Conservation (phyloP, 2,797 vertebrate genomes). For the Trachurus trachurus region DNA sequence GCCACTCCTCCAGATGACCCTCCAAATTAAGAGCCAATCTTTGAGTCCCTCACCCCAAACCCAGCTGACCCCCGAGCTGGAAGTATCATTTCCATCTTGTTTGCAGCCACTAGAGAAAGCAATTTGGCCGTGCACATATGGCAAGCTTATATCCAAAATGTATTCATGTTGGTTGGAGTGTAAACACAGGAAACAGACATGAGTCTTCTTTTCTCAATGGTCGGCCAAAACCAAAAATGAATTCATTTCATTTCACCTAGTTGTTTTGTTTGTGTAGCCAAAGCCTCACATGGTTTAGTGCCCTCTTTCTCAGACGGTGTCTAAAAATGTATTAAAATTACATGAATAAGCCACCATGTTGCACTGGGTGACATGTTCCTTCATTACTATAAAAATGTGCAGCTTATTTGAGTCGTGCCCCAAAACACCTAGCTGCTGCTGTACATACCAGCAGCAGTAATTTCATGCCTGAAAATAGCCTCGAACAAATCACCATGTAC, state of each 20-base stretch:
- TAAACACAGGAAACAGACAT: slow-evolving; percentile 6
- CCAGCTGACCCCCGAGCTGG: slow-evolving; percentile 35
- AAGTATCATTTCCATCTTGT: slow-evolving; percentile 46
- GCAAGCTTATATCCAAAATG: slow-evolving; percentile 23
- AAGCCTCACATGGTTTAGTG: background rate
- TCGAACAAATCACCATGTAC: background rate
- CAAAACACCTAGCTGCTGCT: background rate
- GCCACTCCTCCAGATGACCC: slow-evolving; percentile 34
- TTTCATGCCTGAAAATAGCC: background rate
- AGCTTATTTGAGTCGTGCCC: background rate
- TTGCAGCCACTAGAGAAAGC: slow-evolving; percentile 36
- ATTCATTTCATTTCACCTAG: background rate
- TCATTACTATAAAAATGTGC: background rate
- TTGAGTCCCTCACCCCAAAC: slow-evolving; percentile 32
- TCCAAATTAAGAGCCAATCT: slow-evolving; percentile 26
- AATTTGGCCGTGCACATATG: slow-evolving; percentile 26
- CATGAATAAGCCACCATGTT: background rate
- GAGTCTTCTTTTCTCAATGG: background rate
- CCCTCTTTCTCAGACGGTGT: background rate
- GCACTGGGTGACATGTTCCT: background rate
- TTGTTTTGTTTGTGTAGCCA: background rate
- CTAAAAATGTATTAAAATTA: background rate
- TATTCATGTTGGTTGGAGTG: slow-evolving; percentile 22
- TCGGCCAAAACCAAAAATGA: background rate
- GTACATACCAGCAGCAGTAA: background rate